These are phyloP conservation scores for Trypoxylus dichotomus DNA, from an alignment of 1,140 invertebrate genomes.

Conservation along the genomic window DNA sequence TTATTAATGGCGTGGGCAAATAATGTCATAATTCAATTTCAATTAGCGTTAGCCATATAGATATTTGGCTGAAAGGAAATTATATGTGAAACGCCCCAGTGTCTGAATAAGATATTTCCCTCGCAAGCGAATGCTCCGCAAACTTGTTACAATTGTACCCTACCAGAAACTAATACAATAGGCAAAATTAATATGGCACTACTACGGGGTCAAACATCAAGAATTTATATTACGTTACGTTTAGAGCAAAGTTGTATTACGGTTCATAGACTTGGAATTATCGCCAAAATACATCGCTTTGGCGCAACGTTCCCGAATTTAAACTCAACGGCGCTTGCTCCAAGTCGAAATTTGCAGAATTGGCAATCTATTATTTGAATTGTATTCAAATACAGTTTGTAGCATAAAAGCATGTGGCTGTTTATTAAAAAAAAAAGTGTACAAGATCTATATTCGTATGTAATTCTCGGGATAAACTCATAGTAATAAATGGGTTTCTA, in stretches of 20 bases:
- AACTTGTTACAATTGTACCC: constrained; percentile 12
- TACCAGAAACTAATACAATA: constrained; percentile 9
- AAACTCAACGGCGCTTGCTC: neutral
- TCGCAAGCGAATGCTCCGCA: neutral
- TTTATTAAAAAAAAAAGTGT: too few species aligned
- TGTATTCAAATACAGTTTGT: too few species aligned
- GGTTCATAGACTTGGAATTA: neutral
- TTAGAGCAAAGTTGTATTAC: neutral
- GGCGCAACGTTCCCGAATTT: neutral
- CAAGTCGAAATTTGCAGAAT: neutral
- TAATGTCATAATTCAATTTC: neutral
- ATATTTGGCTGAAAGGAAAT: neutral
- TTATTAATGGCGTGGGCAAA: too few species aligned
- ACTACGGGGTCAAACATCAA: constrained; percentile 8
- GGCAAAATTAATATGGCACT: constrained; percentile 18
- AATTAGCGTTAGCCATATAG: neutral
- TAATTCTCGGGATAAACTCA: too few species aligned
- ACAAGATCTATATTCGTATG: too few species aligned
- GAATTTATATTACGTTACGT: neutral
- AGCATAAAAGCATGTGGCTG: too few species aligned
- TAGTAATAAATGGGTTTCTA: too few species aligned
- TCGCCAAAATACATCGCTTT: constrained; percentile 6
- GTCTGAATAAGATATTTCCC: neutral
- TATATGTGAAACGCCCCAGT: neutral
- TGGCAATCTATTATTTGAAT: neutral